Evolutionary conservation across 2,797 vertebrate species (phyloP).

Genomic region (Pangasius krempfi): DNA sequence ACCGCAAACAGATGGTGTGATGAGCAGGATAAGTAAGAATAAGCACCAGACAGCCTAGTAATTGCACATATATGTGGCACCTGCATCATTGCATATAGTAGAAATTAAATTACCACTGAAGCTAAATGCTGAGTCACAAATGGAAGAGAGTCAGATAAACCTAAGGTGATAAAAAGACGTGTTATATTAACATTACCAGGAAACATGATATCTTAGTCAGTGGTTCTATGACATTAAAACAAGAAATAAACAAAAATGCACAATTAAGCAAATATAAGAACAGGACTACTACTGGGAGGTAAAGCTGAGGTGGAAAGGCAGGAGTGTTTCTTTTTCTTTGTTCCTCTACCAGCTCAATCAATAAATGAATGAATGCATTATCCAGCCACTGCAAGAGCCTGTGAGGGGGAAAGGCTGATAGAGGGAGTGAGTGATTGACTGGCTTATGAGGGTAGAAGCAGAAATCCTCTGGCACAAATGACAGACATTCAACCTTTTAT

Average conservation of each 20-base stretch:
- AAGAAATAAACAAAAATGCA: not conserved
- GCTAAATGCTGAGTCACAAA: slow-evolving; percentile 1
- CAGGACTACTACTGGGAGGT: not conserved
- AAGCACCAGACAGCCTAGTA: slow-evolving; percentile 18
- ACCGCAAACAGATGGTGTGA: slow-evolving; percentile 47
- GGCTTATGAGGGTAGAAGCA: slow-evolving; percentile 6
- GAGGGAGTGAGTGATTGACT: slow-evolving; percentile 51
- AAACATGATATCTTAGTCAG: not conserved
- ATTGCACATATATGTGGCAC: slow-evolving; percentile 8
- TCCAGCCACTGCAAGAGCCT: slow-evolving; percentile 32
- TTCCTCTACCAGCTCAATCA: slow-evolving; percentile 53
- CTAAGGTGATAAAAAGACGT: not conserved
- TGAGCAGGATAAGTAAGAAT: slow-evolving; percentile 20
- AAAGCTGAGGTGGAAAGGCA: slow-evolving; percentile 7
- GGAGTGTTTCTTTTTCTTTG: slow-evolving; percentile 33
- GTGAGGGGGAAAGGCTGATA: slow-evolving; percentile 43
- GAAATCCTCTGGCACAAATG: not conserved
- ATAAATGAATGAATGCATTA: slow-evolving; percentile 61
- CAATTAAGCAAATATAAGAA: not conserved
- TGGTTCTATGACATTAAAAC: not conserved
- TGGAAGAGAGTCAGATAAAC: not conserved
- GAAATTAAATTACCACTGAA: not conserved
- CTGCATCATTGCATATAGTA: slow-evolving; percentile 16
- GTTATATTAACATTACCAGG: not conserved
- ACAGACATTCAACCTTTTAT: slow-evolving; percentile 1